Evolutionary conservation across 2,888 invertebrate genomes (phyloP).

Genomic region (Aradus depressus): DNA sequence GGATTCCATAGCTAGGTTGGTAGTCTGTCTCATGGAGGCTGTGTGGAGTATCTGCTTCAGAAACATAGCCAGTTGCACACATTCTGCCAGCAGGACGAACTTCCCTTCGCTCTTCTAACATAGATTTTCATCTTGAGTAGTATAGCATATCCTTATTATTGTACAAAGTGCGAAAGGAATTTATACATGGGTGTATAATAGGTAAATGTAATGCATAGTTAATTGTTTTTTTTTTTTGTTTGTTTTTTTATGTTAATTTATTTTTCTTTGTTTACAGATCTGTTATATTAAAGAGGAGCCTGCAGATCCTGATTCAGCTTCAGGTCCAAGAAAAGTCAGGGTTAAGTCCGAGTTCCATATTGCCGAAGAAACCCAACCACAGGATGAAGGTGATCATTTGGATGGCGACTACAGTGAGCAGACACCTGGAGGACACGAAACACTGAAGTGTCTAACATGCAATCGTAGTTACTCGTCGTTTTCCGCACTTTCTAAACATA

Average conservation of each 20-base stretch:
- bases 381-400: constrained; percentile 3
- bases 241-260: not conserved
- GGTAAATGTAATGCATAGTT: no score
- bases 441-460: constrained; percentile 5
- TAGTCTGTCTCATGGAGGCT: no score
- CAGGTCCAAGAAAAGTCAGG: constrained; percentile 2
- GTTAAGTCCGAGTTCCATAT: constrained; percentile 17
- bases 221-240: no score
- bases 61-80: not conserved
- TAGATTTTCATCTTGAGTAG: no score
- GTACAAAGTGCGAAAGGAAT: no score
- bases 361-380: constrained; percentile 1
- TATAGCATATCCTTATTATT: no score
- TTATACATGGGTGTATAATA: no score
- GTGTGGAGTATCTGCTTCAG: not conserved
- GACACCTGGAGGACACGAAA: not conserved
- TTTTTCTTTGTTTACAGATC: constrained; percentile 16
- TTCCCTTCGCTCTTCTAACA: no score
- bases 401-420: not conserved
- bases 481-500: constrained; percentile 5
- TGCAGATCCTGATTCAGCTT: constrained; percentile 12
- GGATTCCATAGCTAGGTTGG: no score
- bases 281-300: constrained; percentile 24
- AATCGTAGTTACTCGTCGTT: constrained; percentile 11
- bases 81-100: constrained; percentile 8